A percentile compares a stretch with the other conserved stretches of the same genome.
These are phyloP conservation scores for Carassius gibelio DNA, from an alignment of 2,113 vertebrate species.

Conservation along the genomic window DNA sequence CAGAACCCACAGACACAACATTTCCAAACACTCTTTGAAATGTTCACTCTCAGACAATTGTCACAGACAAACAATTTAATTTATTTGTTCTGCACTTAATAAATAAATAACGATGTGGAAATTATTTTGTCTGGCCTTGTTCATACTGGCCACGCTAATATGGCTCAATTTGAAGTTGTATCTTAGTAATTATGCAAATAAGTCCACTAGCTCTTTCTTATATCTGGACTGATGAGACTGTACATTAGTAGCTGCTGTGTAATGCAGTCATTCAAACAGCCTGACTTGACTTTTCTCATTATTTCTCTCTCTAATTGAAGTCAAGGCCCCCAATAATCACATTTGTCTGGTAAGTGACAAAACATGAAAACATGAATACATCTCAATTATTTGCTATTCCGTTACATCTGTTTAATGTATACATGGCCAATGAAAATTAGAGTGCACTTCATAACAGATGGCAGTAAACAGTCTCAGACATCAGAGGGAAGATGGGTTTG, in stretches of 20 bases:
- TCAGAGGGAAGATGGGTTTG: neutral
- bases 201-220: neutral
- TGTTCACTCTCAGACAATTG: neutral
- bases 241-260: slow-evolving; percentile 38
- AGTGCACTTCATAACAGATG: neutral
- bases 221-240: neutral
- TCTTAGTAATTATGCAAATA: slow-evolving; percentile 25
- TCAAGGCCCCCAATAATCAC: neutral
- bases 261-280: slow-evolving; percentile 58
- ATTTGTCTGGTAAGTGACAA: slow-evolving; percentile 20
- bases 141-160: slow-evolving; percentile 18
- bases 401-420: neutral
- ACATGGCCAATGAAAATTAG: neutral
- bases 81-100: slow-evolving; percentile 13
- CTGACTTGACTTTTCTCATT: slow-evolving; percentile 54
- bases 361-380: neutral
- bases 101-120: slow-evolving; percentile 5
- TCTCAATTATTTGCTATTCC: slow-evolving; percentile 5
- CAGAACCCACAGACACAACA: slow-evolving; percentile 13
- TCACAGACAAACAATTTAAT: neutral
- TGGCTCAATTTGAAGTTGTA: slow-evolving; percentile 23
- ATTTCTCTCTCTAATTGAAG: slow-evolving; percentile 61
- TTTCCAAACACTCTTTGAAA: slow-evolving; percentile 16
- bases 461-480: neutral
- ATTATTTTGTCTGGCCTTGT: slow-evolving; percentile 31